These are phyloP conservation scores for Catamblyrhynchus diadema DNA, from an alignment of 2,797 vertebrate species.

Conservation along the genomic window DNA sequence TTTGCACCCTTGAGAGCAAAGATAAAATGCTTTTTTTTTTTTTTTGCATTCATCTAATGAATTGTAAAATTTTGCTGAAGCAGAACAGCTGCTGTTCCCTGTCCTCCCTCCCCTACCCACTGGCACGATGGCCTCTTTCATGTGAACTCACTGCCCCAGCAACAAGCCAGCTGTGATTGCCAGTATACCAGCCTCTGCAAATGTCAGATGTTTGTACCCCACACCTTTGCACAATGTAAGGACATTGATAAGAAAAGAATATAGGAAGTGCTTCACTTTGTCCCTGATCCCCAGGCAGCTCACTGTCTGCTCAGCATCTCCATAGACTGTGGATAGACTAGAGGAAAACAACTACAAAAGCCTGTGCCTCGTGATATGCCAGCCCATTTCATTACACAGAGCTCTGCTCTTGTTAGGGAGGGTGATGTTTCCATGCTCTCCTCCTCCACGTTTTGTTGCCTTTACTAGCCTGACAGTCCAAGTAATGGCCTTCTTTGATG, in stretches of 20 bases:
- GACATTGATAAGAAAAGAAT: neutral
- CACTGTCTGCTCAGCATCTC: neutral
- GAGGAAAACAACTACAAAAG: neutral
- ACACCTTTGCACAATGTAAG: neutral
- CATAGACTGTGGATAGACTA: neutral
- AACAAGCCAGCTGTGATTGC: neutral
- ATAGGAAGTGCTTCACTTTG: neutral
- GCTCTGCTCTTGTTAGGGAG: neutral
- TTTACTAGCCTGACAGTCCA: neutral
- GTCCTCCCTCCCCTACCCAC: neutral
- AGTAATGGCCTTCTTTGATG: neutral
- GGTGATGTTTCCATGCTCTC: neutral
- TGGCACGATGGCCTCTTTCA: neutral
- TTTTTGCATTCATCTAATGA: neutral
- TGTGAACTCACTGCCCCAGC: neutral
- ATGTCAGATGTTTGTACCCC: neutral
- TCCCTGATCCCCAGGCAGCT: neutral
- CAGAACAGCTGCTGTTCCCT: slow-evolving; percentile 10
- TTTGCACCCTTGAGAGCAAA: neutral
- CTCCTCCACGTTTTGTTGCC: neutral
- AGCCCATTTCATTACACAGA: neutral
- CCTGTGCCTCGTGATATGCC: neutral
- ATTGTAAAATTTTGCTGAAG: slow-evolving; percentile 22
- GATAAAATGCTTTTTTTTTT: neutral
- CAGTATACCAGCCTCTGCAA: neutral